Percentiles rank a stretch among this genome's conserved stretches.
Evolutionary conservation across 2,888 invertebrate genomes (phyloP).

Genomic region (Leucophenga maculata): DNA sequence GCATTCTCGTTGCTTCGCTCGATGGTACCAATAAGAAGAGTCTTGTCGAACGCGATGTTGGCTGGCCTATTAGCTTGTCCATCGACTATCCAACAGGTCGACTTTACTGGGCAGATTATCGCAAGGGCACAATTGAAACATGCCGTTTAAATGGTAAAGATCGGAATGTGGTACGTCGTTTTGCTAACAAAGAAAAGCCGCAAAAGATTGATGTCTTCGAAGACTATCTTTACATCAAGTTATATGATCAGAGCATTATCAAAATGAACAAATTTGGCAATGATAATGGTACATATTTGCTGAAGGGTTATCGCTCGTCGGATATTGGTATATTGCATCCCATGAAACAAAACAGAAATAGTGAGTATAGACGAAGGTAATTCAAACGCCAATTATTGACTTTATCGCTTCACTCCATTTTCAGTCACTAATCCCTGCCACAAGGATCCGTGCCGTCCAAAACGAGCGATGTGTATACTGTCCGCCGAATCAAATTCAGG

Average conservation of each 20-base stretch:
- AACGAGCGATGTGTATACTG: constrained; percentile 77
- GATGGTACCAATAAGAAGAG: constrained; percentile 77
- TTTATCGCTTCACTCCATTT: background rate
- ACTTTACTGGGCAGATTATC: constrained; percentile 89
- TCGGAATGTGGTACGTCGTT: constrained; percentile 76
- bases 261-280: constrained; percentile 80
- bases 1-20: constrained; percentile 78
- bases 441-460: constrained; percentile 75
- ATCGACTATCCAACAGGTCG: constrained; percentile 82
- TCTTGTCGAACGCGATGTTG: constrained; percentile 77
- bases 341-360: constrained; percentile 75
- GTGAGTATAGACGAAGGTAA: constrained; percentile 59
- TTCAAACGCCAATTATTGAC: no score
- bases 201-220: constrained; percentile 83
- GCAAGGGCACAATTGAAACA: constrained; percentile 81
- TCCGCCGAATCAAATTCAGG: constrained; percentile 71
- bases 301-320: constrained; percentile 76
- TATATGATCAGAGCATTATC: constrained; percentile 78
- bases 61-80: constrained; percentile 84
- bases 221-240: constrained; percentile 79
- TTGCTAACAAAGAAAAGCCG: constrained; percentile 77
- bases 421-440: constrained; percentile 77
- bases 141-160: constrained; percentile 80
- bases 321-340: constrained; percentile 81
- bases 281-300: constrained; percentile 75